These are phyloP conservation scores for Theocolax elegans DNA, from an alignment of 1,140 invertebrate genomes.

Conservation along the genomic window DNA sequence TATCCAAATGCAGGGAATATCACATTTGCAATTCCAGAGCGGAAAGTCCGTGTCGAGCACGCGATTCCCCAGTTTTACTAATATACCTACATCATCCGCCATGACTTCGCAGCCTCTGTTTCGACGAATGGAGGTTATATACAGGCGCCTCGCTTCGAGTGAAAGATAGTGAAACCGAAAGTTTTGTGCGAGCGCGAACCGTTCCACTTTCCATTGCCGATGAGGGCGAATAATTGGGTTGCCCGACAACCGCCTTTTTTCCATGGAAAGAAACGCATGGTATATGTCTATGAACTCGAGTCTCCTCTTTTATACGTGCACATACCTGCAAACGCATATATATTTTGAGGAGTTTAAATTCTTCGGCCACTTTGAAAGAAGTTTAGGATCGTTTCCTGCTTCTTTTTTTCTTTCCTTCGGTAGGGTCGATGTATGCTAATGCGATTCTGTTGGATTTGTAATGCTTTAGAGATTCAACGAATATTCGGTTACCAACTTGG, in stretches of 20 bases:
- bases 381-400: not conserved
- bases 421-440: too few species aligned
- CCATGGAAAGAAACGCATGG: not conserved
- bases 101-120: not conserved
- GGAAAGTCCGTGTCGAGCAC: too few species aligned
- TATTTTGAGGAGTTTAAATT: too few species aligned
- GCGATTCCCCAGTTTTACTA: too few species aligned
- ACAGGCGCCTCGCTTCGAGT: conserved; percentile 17
- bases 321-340: too few species aligned
- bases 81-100: not conserved
- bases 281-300: not conserved
- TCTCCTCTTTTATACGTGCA: not conserved
- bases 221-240: conserved; percentile 11
- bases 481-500: too few species aligned
- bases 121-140: conserved; percentile 16
- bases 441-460: too few species aligned
- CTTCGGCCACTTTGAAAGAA: too few species aligned
- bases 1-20: too few species aligned
- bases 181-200: conserved; percentile 6
- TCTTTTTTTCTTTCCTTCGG: not conserved
- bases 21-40: too few species aligned
- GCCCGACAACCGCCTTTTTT: not conserved
- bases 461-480: too few species aligned
- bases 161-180: conserved; percentile 40
- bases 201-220: conserved; percentile 36